A percentile compares a stretch with the other conserved stretches of the same genome.
These are phyloP conservation scores for Meteorus cinctellus DNA, from an alignment of 2,888 invertebrate species.

Conservation along the genomic window DNA sequence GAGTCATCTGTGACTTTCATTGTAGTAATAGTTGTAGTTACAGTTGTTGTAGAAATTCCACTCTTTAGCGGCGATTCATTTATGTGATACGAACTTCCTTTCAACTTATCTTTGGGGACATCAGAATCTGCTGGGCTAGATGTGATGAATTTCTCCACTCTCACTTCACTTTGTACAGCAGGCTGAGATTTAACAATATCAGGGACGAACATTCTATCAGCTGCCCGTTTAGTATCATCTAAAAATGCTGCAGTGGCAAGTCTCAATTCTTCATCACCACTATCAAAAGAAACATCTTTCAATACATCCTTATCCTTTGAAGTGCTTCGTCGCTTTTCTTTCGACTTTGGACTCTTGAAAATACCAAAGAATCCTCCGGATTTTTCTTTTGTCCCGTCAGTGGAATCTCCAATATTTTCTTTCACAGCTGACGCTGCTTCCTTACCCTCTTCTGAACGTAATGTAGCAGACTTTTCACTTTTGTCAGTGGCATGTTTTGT, in stretches of 20 bases:
- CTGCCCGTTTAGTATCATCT: constrained; percentile 61
- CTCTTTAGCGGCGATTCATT: constrained; percentile 10
- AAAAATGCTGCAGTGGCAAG: constrained; percentile 61
- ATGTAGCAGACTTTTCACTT: constrained; percentile 28
- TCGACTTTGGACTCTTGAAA: constrained; percentile 56
- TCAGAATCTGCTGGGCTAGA: constrained; percentile 50
- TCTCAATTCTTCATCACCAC: constrained; percentile 65
- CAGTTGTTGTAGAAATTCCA: not conserved
- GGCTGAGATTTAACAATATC: constrained; percentile 18
- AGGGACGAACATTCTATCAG: constrained; percentile 56
- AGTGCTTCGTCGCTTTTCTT: constrained; percentile 56
- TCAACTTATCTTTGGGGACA: constrained; percentile 59
- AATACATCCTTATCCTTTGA: constrained; percentile 62
- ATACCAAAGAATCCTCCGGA: constrained; percentile 53
- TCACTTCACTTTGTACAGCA: constrained; percentile 30
- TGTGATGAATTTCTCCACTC: constrained; percentile 50
- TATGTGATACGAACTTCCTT: constrained; percentile 59
- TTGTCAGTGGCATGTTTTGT: constrained; percentile 33
- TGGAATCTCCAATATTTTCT: constrained; percentile 39
- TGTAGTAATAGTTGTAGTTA: constrained; percentile 2
- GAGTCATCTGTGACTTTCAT: not conserved
- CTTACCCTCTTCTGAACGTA: constrained; percentile 46
- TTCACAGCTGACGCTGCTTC: constrained; percentile 47
- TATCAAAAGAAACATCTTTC: constrained; percentile 66
- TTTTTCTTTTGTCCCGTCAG: constrained; percentile 41